phyloP scores from a whole-genome alignment of 35 echinoderm and acorn worm genomes.

The Holothuria glaberrima region DNA sequence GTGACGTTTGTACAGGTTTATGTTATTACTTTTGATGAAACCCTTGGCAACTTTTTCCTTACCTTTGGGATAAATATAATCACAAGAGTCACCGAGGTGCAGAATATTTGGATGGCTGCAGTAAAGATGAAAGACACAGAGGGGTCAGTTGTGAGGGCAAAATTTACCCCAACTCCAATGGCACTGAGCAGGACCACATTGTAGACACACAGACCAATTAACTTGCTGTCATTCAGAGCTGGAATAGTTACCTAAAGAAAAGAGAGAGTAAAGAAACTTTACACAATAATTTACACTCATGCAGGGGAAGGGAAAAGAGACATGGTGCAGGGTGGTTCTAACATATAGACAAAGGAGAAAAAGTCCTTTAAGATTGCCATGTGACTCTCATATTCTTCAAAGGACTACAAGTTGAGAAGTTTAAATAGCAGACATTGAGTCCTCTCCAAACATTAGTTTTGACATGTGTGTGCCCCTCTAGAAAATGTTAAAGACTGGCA shows the following conservation, averaged over 20 bases:
- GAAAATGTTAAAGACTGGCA: too few relatives aligned
- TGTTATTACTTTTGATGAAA: too few relatives aligned
- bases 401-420: too few relatives aligned
- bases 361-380: too few relatives aligned
- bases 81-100: conserved; percentile 54
- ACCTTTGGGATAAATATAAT: conserved; percentile 72
- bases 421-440: too few relatives aligned
- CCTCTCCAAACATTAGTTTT: too few relatives aligned
- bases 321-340: too few relatives aligned
- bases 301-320: neutral
- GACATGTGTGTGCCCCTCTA: too few relatives aligned
- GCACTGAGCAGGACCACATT: conserved; percentile 60
- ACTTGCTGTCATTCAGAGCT: conserved; percentile 65
- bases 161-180: conserved; percentile 56
- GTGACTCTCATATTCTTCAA: too few relatives aligned
- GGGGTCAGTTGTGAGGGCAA: conserved; percentile 39
- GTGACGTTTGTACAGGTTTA: too few relatives aligned
- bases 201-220: conserved; percentile 73
- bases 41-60: neutral
- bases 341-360: too few relatives aligned
- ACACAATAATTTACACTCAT: neutral
- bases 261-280: neutral
- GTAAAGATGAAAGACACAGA: conserved; percentile 32
- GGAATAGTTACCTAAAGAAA: conserved; percentile 49
- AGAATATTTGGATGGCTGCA: conserved; percentile 56